These are phyloP conservation scores for Orthonyx spaldingii DNA, from an alignment of 2,113 vertebrate genomes.

Conservation along the genomic window DNA sequence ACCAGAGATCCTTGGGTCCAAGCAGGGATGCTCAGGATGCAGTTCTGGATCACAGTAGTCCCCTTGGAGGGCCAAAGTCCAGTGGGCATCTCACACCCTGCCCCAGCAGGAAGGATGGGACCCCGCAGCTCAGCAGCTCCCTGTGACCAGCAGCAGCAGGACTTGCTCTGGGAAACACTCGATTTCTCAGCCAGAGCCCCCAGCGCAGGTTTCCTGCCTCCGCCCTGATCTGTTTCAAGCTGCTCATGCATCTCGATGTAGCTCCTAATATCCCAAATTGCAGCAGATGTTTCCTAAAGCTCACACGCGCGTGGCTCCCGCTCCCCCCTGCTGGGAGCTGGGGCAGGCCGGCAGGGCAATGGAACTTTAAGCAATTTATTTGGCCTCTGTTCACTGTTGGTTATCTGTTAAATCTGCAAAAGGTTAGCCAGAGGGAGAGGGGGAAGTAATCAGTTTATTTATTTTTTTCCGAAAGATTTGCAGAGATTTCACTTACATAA, in stretches of 20 bases:
- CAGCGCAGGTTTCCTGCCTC: not conserved
- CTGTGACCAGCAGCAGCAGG: not conserved
- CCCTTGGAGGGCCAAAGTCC: not conserved
- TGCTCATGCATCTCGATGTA: rapidly evolving
- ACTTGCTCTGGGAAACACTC: not conserved
- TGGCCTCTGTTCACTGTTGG: not conserved
- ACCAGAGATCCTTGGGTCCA: not conserved
- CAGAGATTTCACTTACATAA: slow-evolving; percentile 50
- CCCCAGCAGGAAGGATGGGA: not conserved
- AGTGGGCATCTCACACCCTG: not conserved
- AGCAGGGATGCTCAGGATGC: not conserved
- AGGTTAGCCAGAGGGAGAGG: not conserved
- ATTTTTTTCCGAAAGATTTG: slow-evolving; percentile 19
- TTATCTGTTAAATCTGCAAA: slow-evolving; percentile 10
- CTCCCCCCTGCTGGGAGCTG: not conserved
- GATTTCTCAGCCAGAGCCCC: not conserved
- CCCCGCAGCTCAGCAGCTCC: not conserved
- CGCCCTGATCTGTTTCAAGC: not conserved
- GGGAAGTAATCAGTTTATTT: not conserved
- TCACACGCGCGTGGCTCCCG: rapidly evolving
- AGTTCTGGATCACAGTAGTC: not conserved
- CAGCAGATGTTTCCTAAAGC: not conserved
- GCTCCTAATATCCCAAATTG: not conserved
- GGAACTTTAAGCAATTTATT: not conserved
- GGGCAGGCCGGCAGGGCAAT: not conserved